phyloP scores from a whole-genome alignment of 2,797 vertebrate species.

The Brachyalestes nurse region DNA sequence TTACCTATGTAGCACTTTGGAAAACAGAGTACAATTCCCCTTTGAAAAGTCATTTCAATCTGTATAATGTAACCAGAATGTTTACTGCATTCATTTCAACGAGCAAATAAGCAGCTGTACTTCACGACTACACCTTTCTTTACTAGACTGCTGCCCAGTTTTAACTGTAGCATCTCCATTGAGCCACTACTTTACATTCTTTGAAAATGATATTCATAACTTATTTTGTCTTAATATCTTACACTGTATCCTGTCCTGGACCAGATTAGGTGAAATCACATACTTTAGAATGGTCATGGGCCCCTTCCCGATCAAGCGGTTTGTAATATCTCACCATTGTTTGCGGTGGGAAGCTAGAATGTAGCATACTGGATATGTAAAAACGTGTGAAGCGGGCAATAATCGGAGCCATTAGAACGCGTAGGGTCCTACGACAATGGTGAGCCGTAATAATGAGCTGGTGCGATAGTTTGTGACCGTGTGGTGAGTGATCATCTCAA shows the following conservation, averaged over 20 bases:
- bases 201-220: background rate
- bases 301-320: constrained; percentile 34
- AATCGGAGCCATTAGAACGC: constrained; percentile 81
- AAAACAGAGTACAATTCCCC: no score
- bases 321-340: constrained; percentile 40
- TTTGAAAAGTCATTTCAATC: background rate
- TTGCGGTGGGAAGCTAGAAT: constrained; percentile 64
- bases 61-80: background rate
- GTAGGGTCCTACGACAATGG: constrained; percentile 92
- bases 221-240: background rate
- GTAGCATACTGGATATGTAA: constrained; percentile 67
- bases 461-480: constrained; percentile 88
- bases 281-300: background rate
- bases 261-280: background rate
- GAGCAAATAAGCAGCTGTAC: no score
- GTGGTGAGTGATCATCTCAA: constrained; percentile 97
- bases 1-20: no score
- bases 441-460: constrained; percentile 93
- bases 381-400: constrained; percentile 70
- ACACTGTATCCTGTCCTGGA: background rate
- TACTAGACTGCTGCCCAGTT: background rate
- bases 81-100: background rate
- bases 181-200: background rate
- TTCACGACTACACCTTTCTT: no score
- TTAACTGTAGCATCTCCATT: background rate